phyloP scores from a whole-genome alignment of 2,113 vertebrate genomes.

The Bettongia penicillata region DNA sequence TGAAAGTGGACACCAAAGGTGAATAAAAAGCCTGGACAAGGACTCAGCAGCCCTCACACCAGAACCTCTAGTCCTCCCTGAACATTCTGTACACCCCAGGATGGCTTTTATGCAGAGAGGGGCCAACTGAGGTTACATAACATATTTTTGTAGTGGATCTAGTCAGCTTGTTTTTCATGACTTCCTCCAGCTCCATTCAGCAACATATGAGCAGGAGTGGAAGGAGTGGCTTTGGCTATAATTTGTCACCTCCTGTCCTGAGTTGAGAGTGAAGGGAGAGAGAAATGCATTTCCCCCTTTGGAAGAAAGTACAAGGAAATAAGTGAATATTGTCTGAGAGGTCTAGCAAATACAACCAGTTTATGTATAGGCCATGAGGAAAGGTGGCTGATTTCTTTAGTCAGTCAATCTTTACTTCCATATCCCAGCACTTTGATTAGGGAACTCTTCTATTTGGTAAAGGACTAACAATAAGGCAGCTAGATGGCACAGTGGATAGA shows the following conservation, averaged over 20 bases:
- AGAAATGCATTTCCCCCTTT: background rate
- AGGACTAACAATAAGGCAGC: background rate
- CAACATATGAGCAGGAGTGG: background rate
- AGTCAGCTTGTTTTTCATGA: background rate
- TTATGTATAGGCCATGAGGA: background rate
- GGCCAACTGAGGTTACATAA: background rate
- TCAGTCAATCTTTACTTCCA: background rate
- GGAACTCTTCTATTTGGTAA: background rate
- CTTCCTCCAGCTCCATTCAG: background rate
- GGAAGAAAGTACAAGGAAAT: background rate
- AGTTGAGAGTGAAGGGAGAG: background rate
- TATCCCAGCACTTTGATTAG: background rate
- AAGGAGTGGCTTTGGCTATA: background rate
- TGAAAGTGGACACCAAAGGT: too few relatives aligned
- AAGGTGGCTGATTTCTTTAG: background rate
- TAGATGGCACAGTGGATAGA: background rate
- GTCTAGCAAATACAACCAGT: background rate
- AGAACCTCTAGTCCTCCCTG: too few relatives aligned
- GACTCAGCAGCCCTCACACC: too few relatives aligned
- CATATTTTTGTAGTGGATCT: background rate
- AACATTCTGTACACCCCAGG: too few relatives aligned
- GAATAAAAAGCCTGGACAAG: too few relatives aligned
- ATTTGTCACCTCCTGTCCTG: background rate
- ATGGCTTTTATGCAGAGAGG: background rate
- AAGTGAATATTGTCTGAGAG: background rate